Evolutionary conservation across 2,888 invertebrate genomes (phyloP).

Genomic region (Athalia cordata): DNA sequence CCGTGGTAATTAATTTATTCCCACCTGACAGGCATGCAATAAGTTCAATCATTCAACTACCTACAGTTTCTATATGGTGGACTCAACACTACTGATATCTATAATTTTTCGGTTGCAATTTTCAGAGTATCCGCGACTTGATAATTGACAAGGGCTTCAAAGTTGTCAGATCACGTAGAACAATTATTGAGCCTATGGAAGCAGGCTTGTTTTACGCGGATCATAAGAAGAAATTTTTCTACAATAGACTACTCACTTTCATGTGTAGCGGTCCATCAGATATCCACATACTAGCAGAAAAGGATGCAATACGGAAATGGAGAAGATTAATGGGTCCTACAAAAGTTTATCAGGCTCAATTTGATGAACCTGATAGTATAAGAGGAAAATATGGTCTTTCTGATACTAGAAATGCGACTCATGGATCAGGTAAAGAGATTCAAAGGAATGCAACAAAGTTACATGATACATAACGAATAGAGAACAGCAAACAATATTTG

Average conservation of each 20-base stretch:
- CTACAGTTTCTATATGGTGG: neutral
- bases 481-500: neutral
- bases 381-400: conserved; percentile 91
- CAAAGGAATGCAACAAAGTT: neutral
- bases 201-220: conserved; percentile 88
- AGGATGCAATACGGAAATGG: conserved; percentile 88
- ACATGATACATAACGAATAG: neutral
- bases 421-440: conserved; percentile 86
- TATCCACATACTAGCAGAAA: conserved; percentile 85
- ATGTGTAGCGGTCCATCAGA: conserved; percentile 92
- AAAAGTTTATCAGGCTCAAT: conserved; percentile 88
- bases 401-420: conserved; percentile 95
- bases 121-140: conserved; percentile 79
- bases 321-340: conserved; percentile 92
- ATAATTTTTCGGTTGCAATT: conserved; percentile 50
- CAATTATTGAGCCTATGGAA: conserved; percentile 77
- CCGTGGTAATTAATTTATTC: neutral
- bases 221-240: conserved; percentile 89
- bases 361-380: conserved; percentile 85
- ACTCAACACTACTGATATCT: neutral
- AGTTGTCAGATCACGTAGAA: conserved; percentile 81
- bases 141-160: conserved; percentile 83
- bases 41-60: neutral
- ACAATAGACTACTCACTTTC: conserved; percentile 85
- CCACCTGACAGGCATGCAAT: neutral